A percentile compares a stretch with the other conserved stretches of the same genome.
Conservation (phyloP, 2,113 vertebrate genomes). For the Erythrocebus patas region DNA sequence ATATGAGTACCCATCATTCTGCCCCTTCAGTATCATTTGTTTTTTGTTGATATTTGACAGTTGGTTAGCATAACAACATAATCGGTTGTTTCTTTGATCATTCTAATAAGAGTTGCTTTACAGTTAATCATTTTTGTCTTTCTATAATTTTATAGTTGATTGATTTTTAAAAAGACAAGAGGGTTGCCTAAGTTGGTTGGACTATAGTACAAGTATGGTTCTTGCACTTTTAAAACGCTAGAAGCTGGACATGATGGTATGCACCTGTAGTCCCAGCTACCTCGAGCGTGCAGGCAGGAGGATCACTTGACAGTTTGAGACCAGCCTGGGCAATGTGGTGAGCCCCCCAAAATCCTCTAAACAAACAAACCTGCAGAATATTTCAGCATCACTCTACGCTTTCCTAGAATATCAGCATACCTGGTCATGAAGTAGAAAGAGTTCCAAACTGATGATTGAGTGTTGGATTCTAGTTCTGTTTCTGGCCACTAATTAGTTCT, state of each 20-base stretch:
- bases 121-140: slow-evolving; percentile 31
- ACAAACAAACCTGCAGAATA: background rate
- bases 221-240: background rate
- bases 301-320: background rate
- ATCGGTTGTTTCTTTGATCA: slow-evolving; percentile 37
- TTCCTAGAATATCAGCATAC: background rate
- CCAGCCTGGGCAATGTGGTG: background rate
- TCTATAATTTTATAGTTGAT: slow-evolving; percentile 42
- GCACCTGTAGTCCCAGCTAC: background rate
- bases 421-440: slow-evolving; percentile 12
- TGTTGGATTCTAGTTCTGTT: slow-evolving; percentile 24
- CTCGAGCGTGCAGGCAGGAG: background rate
- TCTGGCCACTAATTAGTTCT: background rate
- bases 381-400: background rate
- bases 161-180: slow-evolving; percentile 29
- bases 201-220: slow-evolving; percentile 1
- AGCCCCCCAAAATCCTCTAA: background rate
- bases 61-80: slow-evolving; percentile 40
- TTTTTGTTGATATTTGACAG: slow-evolving; percentile 35
- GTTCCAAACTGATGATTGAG: slow-evolving; percentile 7
- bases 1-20: background rate
- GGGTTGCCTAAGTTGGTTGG: background rate
- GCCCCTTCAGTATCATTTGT: background rate
- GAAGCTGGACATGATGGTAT: background rate
- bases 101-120: slow-evolving; percentile 38